A percentile compares a stretch with the other conserved stretches of the same genome.
These are phyloP conservation scores for Tetramorium alpestre DNA, from an alignment of 1,140 invertebrate genomes.

Conservation along the genomic window DNA sequence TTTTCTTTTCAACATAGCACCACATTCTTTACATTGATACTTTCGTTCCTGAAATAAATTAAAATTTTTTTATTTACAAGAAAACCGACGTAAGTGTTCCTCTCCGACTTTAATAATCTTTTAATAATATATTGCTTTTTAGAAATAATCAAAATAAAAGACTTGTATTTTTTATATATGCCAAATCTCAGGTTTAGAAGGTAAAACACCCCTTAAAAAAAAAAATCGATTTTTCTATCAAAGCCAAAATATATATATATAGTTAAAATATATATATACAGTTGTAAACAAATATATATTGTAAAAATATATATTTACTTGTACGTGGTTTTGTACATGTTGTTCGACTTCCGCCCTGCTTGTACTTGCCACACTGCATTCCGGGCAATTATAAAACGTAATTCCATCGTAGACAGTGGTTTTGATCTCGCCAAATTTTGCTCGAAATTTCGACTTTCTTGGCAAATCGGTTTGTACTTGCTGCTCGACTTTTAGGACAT, in stretches of 20 bases:
- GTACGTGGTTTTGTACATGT: slow-evolving; percentile 84
- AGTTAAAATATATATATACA: too few relatives aligned
- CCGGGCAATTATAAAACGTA: slow-evolving; percentile 84
- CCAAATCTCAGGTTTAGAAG: too few relatives aligned
- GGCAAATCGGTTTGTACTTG: slow-evolving; percentile 81
- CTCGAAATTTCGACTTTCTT: slow-evolving; percentile 84
- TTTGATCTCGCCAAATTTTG: slow-evolving; percentile 85
- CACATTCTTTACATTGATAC: slow-evolving; percentile 85
- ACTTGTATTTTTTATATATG: too few relatives aligned
- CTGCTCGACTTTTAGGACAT: slow-evolving; percentile 77
- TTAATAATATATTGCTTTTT: too few relatives aligned
- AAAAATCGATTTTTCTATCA: too few relatives aligned
- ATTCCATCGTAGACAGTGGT: slow-evolving; percentile 82
- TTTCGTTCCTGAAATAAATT: slow-evolving; percentile 82
- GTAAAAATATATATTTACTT: slow-evolving; percentile 69
- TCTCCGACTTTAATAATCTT: too few relatives aligned
- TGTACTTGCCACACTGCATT: slow-evolving; percentile 83
- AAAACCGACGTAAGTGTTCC: too few relatives aligned
- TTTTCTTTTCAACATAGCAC: slow-evolving; percentile 85
- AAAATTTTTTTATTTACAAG: not conserved
- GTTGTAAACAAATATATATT: too few relatives aligned
- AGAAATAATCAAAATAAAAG: too few relatives aligned
- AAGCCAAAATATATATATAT: too few relatives aligned
- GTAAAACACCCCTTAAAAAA: too few relatives aligned
- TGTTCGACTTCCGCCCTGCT: slow-evolving; percentile 83